Conservation (phyloP, 1,140 invertebrate species). For the Marisa cornuarietis region DNA sequence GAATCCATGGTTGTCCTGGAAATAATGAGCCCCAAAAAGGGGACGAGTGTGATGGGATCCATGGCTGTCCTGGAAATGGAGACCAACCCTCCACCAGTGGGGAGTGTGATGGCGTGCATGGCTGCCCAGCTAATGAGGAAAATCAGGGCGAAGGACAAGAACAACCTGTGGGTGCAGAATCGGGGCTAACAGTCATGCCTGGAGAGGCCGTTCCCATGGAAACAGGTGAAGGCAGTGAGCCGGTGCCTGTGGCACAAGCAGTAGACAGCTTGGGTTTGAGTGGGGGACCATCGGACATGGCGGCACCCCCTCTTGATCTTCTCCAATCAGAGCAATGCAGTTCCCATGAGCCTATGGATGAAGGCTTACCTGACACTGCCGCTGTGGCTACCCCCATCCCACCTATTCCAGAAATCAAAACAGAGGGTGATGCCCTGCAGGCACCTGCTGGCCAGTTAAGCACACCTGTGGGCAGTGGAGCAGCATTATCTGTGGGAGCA, state of each 20-base stretch:
- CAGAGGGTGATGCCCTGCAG: constrained; percentile 74
- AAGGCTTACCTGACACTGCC: constrained; percentile 6
- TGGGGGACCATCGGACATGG: constrained; percentile 1
- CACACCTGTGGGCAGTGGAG: constrained; percentile 13
- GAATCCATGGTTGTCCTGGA: constrained; percentile 35
- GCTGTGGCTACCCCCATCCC: constrained; percentile 15
- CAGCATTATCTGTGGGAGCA: not conserved
- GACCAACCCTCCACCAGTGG: constrained; percentile 8
- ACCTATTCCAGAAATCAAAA: constrained; percentile 20
- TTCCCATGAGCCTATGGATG: constrained; percentile 35
- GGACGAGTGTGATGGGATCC: constrained; percentile 34
- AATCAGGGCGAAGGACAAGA: constrained; percentile 17
- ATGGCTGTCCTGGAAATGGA: constrained; percentile 27
- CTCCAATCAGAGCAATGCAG: constrained; percentile 14
- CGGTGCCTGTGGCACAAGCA: not conserved
- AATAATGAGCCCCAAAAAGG: constrained; percentile 18
- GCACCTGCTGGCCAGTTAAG: constrained; percentile 33
- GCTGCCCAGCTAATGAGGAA: constrained; percentile 31
- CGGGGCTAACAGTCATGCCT: not conserved
- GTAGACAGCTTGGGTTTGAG: constrained; percentile 2
- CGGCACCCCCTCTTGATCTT: not conserved
- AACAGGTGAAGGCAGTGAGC: not conserved
- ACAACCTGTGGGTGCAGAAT: not conserved
- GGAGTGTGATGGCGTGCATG: constrained; percentile 31
- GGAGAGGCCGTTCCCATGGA: constrained; percentile 19